Evolutionary conservation across 2,113 vertebrate genomes (phyloP), one percentile per base, ranked within the genome.

Genomic region (Indicator maculatus): DNA sequence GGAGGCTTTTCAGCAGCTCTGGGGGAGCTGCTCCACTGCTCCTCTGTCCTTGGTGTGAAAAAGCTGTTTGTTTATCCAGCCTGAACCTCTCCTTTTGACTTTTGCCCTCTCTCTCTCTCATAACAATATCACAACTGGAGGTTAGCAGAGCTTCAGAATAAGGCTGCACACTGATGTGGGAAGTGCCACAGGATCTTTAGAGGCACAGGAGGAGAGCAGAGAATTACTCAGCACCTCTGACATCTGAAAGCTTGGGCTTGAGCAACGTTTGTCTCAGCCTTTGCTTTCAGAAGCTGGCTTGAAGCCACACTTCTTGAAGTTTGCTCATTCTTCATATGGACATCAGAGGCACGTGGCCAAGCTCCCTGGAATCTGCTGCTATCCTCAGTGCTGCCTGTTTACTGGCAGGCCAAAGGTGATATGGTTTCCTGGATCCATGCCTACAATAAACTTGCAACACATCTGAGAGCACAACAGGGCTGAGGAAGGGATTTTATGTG

Each of bases 251-350:
- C 27, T 16, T 91, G 84, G 59, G 92, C 94, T 70, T 73, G 90
- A 93, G 82, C 81, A 59, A 85, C 31, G 50, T 81, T 90, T 92
- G 38, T 79, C 60, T 90, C 66, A 78, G 66, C 61, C 21, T 88
- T 83, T 61, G n/a, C 81, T 92, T 89, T 82, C 86, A 90, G 83
- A 94, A 85, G 63, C 66, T 96, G 94, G 93, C 91, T 73, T 52
- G 81, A 58, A 82, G 89, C 92, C 83, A 89, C 26, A 31, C 71
- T 85, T 74, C 77, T 47, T 60, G 71, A 83, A 93, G 88, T 83
- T 56, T 82, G 84, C 88, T 93, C 64, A 59, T 95, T 93, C 80
- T 86, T 96, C 77, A 77, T 69, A 74, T 31, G 71, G 83, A 88
- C 79, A 86, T 91, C 45, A 91, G 86, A 91, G 88, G 83, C 91